Percentiles rank a stretch among this genome's conserved stretches.
phyloP scores from a whole-genome alignment of 2,113 vertebrate species.

The Lophochroa leadbeateri region DNA sequence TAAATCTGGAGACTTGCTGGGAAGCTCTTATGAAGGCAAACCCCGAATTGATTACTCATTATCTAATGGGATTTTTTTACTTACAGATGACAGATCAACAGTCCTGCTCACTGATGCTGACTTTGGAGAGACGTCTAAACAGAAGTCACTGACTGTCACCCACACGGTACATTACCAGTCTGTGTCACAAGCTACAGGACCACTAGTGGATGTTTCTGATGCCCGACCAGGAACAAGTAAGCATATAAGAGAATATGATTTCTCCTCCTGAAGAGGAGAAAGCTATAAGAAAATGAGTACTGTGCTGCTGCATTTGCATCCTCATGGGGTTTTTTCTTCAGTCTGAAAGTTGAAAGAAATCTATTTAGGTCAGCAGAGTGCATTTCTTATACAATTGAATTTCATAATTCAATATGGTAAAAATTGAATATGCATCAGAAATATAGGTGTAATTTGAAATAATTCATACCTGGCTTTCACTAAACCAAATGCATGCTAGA shows the following conservation, averaged over 20 bases:
- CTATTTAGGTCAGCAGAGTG: neutral
- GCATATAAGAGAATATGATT: constrained; percentile 15
- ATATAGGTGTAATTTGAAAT: constrained; percentile 10
- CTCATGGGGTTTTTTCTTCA: neutral
- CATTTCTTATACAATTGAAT: neutral
- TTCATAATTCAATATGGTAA: neutral
- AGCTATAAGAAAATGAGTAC: neutral
- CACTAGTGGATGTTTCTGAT: constrained; percentile 96
- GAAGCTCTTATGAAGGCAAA: neutral
- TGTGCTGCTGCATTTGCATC: neutral
- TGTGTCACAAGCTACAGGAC: constrained; percentile 95
- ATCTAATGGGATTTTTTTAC: neutral
- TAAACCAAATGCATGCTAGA: neutral
- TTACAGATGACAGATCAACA: constrained; percentile 92
- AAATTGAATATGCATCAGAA: neutral
- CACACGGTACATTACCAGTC: constrained; percentile 99
- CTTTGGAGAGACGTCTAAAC: constrained; percentile 94
- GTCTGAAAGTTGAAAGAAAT: neutral
- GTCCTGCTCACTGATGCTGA: constrained; percentile 96
- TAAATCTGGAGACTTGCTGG: rapidly evolving
- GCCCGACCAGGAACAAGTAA: constrained; percentile 98
- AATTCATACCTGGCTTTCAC: constrained; percentile 33
- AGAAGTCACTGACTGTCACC: constrained; percentile 96
- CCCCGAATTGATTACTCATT: neutral
- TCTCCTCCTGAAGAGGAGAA: neutral